phyloP scores from a whole-genome alignment of 1,140 invertebrate species.

The Trichoplusia ni region DNA sequence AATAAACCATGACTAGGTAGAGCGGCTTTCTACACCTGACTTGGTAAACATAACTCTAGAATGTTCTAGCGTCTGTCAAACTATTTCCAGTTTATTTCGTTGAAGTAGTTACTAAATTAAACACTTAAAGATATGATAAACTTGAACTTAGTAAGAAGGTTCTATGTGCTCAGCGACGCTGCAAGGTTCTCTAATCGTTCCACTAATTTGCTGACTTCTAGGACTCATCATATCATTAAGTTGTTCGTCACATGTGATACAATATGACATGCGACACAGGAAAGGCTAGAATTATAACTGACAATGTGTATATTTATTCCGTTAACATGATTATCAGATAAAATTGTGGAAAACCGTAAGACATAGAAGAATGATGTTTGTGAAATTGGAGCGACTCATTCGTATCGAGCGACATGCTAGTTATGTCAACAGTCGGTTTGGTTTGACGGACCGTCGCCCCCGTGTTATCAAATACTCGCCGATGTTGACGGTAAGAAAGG shows the following conservation, averaged over 20 bases:
- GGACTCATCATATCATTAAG: conserved; percentile 18
- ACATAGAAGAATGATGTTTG: conserved; percentile 43
- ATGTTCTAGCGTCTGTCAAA: background rate
- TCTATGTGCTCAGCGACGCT: background rate
- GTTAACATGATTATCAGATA: background rate
- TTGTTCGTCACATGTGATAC: background rate
- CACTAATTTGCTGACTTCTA: background rate
- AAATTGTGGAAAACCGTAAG: conserved; percentile 17
- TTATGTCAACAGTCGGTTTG: conserved; percentile 57
- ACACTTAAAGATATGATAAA: background rate
- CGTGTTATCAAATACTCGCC: conserved; percentile 69
- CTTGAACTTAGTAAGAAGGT: background rate
- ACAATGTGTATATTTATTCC: conserved; percentile 3
- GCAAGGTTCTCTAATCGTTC: background rate
- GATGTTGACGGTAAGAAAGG: conserved; percentile 55
- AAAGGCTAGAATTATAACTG: background rate
- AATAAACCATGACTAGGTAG: background rate
- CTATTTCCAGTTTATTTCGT: background rate
- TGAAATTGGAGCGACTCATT: conserved; percentile 42
- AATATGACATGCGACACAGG: background rate
- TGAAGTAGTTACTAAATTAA: background rate
- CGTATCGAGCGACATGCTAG: conserved; percentile 33
- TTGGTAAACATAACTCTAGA: conserved; percentile 5
- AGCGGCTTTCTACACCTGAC: conserved; percentile 5
- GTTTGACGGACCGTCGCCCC: conserved; percentile 34